phyloP scores from a whole-genome alignment of 1,140 invertebrate species.

The Bombus balteatus region DNA sequence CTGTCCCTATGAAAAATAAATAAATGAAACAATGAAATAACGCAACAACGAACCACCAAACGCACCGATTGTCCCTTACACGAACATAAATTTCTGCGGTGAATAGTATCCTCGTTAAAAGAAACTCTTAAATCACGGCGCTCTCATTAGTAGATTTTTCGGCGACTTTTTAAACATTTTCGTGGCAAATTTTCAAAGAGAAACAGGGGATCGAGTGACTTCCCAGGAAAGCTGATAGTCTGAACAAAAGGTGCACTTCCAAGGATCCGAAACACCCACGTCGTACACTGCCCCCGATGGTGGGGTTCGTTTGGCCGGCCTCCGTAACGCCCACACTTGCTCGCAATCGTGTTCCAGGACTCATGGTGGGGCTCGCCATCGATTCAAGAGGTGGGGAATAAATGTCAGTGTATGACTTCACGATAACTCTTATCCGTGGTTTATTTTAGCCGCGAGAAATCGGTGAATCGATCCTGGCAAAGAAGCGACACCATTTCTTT shows the following conservation, averaged over 20 bases:
- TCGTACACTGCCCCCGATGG: slow-evolving; percentile 25
- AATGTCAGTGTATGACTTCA: background rate
- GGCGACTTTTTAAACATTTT: background rate
- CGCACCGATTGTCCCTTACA: background rate
- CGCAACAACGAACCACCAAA: rapidly evolving
- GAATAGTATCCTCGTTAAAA: background rate
- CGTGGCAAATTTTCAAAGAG: slow-evolving; percentile 3
- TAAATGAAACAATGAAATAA: background rate
- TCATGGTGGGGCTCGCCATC: slow-evolving; percentile 29
- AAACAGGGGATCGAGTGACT: background rate
- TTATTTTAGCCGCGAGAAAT: background rate
- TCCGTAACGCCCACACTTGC: slow-evolving; percentile 63
- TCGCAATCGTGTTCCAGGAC: background rate
- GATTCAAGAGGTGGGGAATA: slow-evolving; percentile 24
- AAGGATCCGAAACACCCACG: slow-evolving; percentile 59
- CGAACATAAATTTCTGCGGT: background rate
- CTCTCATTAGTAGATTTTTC: background rate
- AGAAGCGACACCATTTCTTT: background rate
- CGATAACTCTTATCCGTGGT: background rate
- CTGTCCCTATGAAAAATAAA: background rate
- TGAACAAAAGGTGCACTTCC: slow-evolving; percentile 10
- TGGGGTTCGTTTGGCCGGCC: slow-evolving; percentile 51
- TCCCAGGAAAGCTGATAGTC: background rate
- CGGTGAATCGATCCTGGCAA: background rate
- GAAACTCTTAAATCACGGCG: background rate